phyloP scores from a whole-genome alignment of 2,888 invertebrate genomes.

The Enchytraeus crypticus region DNA sequence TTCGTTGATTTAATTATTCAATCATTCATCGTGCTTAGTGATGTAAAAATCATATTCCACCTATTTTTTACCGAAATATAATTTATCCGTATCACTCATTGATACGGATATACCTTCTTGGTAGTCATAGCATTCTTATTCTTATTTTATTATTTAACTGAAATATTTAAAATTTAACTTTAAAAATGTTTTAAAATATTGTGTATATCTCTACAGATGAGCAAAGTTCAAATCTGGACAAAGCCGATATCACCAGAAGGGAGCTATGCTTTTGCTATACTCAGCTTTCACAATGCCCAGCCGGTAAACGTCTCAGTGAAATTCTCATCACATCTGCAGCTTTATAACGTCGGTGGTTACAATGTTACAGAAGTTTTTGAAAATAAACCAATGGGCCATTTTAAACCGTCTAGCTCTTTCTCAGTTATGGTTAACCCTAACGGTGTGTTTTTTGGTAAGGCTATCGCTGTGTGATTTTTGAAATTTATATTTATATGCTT shows the following conservation, averaged over 20 bases:
- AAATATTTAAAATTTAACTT: too few species aligned
- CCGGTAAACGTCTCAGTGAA: conserved; percentile 26
- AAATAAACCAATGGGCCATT: conserved; percentile 29
- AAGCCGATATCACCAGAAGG: conserved; percentile 49
- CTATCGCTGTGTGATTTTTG: too few species aligned
- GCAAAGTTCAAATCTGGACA: conserved; percentile 82
- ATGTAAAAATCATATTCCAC: too few species aligned
- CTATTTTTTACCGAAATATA: too few species aligned
- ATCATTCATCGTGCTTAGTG: too few species aligned
- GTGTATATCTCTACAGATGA: conserved; percentile 21
- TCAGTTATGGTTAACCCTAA: conserved; percentile 23
- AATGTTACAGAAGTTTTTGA: conserved; percentile 39
- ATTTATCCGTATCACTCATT: too few species aligned
- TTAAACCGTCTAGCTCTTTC: conserved; percentile 25
- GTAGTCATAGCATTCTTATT: too few species aligned
- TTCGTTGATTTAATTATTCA: too few species aligned
- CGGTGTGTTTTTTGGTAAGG: conserved; percentile 26
- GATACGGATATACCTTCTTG: too few species aligned
- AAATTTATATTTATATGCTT: too few species aligned
- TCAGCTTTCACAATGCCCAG: conserved; percentile 34
- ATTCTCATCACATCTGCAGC: conserved; percentile 28
- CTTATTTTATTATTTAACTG: too few species aligned
- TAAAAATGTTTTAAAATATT: too few species aligned
- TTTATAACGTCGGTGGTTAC: conserved; percentile 31
- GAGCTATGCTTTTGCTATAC: conserved; percentile 37